Conservation (phyloP, 2,888 invertebrate genomes). For the Xylota sylvarum region DNA sequence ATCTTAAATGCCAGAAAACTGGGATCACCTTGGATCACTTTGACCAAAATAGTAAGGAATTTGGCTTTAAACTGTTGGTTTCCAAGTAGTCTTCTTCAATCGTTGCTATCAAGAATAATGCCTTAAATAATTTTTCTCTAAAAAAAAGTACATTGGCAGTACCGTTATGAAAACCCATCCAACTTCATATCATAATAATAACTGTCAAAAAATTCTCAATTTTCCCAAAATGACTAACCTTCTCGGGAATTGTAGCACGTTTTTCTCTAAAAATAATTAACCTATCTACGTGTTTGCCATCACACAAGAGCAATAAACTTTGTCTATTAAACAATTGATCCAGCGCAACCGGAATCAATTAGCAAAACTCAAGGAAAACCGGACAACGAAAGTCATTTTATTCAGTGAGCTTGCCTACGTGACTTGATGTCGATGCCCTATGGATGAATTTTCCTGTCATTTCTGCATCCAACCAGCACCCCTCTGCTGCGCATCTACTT, state of each 20-base stretch:
- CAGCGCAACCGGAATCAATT: neutral
- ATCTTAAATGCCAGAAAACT: no score
- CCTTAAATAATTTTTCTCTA: no score
- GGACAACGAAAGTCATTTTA: neutral
- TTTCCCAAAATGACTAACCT: neutral
- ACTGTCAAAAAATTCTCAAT: slow-evolving; percentile 19
- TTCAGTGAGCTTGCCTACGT: slow-evolving; percentile 63
- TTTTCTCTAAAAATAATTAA: slow-evolving; percentile 28
- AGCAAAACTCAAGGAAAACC: neutral
- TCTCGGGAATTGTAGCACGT: neutral
- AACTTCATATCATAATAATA: slow-evolving; percentile 51
- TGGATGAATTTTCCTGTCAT: slow-evolving; percentile 65
- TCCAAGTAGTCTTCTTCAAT: no score
- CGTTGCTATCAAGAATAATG: no score
- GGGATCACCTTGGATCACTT: no score
- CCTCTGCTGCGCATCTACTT: slow-evolving; percentile 67
- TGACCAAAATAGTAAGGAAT: no score
- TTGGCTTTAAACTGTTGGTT: no score
- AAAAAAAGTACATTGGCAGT: neutral
- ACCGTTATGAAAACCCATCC: neutral
- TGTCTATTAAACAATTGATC: neutral
- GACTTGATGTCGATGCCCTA: slow-evolving; percentile 63
- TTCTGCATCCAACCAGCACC: slow-evolving; percentile 25
- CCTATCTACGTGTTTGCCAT: neutral
- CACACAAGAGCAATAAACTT: slow-evolving; percentile 6